Evolutionary conservation across 2,888 invertebrate genomes (phyloP).

Genomic region (Erebia ligea): DNA sequence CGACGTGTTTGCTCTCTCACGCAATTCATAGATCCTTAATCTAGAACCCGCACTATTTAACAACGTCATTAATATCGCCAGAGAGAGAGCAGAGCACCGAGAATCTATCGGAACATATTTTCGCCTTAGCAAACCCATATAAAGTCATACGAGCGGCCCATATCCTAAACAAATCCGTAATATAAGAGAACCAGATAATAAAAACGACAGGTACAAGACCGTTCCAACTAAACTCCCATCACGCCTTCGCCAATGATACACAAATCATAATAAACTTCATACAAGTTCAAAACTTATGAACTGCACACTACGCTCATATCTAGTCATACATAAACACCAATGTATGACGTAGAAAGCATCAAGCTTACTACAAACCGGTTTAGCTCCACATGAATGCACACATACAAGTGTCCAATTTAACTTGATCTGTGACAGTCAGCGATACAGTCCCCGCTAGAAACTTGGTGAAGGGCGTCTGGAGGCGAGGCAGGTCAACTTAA

Average conservation of each 20-base stretch:
- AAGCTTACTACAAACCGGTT: conserved; percentile 74
- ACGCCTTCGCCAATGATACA: conserved; percentile 69
- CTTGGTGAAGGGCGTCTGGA: conserved; percentile 50
- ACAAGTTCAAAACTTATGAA: conserved; percentile 62
- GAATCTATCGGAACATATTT: conserved; percentile 30
- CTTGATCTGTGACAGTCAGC: conserved; percentile 69
- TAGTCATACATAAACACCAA: conserved; percentile 66
- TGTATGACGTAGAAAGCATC: conserved; percentile 77
- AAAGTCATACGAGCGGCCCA: conserved; percentile 42
- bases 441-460: conserved; percentile 61
- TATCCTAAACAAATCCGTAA: conserved; percentile 50
- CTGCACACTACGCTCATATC: conserved; percentile 60
- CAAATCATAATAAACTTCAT: conserved; percentile 74
- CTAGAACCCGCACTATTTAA: conserved; percentile 38
- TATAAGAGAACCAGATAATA: conserved; percentile 54
- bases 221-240: conserved; percentile 65
- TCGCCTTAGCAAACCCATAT: conserved; percentile 29
- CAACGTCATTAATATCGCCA: conserved; percentile 38
- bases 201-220: conserved; percentile 61
- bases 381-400: conserved; percentile 72
- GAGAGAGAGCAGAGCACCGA: conserved; percentile 28
- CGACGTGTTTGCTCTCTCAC: conserved; percentile 41
- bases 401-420: conserved; percentile 75
- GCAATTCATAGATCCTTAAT: conserved; percentile 44
- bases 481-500: conserved; percentile 59